Evolutionary conservation across 2,113 vertebrate genomes (phyloP), one percentile per base, ranked within the genome.

Genomic region (Motacilla alba): DNA sequence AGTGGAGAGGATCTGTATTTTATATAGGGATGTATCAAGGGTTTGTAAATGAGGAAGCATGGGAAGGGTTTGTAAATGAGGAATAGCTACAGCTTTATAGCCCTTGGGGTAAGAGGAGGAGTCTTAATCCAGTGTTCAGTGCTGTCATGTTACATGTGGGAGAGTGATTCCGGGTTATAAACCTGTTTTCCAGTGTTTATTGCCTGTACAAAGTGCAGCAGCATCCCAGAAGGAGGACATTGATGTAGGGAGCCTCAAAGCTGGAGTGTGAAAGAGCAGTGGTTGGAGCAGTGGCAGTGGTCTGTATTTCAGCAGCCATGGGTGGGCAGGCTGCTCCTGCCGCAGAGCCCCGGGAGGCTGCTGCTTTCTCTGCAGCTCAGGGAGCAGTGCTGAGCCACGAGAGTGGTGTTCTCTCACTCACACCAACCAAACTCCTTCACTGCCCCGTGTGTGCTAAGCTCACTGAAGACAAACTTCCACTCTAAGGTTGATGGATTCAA

Each of bases 351-450:
- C 6, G 1, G 56, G 11, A 59, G 63, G 67, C 69, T 73, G 83
- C 67, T 69, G 30, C 27, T 23, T 43, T 41, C 17, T 2, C 0
- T 0, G 0, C 2, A 1, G 46, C 23, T 78, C 24, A 41, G 50
- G 44, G 22, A 33, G 31, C 5, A 4, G 28, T 20, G 30, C 75
- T 47, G 83, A 66, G 3, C 46, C 16, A 2, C 2, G 27, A 60
- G 55, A 7, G 24, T 22, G 20, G 21, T 28, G 8, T 13, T 47
- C 10, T 23, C 41, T 56, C 27, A 6, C 64, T 52, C 7, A 1
- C 20, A 41, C 31, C 22, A 59, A 0, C 27, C 14, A 0, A 69
- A 35, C 37, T 47, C 56, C 52, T 49, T 84, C 49, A 10, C 43
- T 55, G 1, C n/a, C 13, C 16, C 1, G 0, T 3, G 4, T 5